Evolutionary conservation across 2,113 vertebrate genomes (phyloP), one percentile per base, ranked within the genome.

Genomic region (Rhinolophus ferrumequinum): DNA sequence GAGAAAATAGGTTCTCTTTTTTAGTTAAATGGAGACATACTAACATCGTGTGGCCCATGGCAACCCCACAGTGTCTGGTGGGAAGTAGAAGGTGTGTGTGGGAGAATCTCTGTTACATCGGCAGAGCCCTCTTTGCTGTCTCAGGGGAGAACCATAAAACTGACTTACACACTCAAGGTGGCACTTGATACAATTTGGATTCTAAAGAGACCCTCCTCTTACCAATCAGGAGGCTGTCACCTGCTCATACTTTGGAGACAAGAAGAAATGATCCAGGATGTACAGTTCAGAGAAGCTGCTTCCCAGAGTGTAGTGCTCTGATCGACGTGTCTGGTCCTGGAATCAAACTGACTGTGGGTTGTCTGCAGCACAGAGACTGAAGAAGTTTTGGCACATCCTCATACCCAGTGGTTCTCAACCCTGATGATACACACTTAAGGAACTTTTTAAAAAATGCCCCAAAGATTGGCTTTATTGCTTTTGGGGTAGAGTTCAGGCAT

Each of bases 151-250:
- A 70, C 38, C 16, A 47, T 47, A 50, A 83, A 92, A 44, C 69
- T 76, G 67, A 69, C 70, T 83, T 95, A 79, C 3, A 72, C 35
- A 24, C 82, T 89, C 44, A 70, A 72, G 33, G 35, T 92, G 50
- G 56, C 33, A 62, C 76, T 97, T 88, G 67, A 70, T 95, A 60
- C 28, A 58, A 75, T 92, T n/a, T 92, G 19, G 75, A 86, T 95
- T 93, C n/a, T 95, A 41, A 82, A 73, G 77, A 76, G 69, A 87
- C 44, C 62, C 38, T 85, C 54, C 26, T 90, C 72, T 85, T 69
- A 80, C 41, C 79, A 62, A 88, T 86, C 62, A 77, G 89, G 89
- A 91, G 66, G 67, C 16, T 82, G 67, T 94, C 26, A 87, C 47
- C 50, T 95, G 73, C 41, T 96, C 50, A 24, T 73, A 82, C 72